Percentiles rank a stretch among this genome's conserved stretches.
phyloP scores from a whole-genome alignment of 1,140 invertebrate genomes.

The Mylabris phalerata region DNA sequence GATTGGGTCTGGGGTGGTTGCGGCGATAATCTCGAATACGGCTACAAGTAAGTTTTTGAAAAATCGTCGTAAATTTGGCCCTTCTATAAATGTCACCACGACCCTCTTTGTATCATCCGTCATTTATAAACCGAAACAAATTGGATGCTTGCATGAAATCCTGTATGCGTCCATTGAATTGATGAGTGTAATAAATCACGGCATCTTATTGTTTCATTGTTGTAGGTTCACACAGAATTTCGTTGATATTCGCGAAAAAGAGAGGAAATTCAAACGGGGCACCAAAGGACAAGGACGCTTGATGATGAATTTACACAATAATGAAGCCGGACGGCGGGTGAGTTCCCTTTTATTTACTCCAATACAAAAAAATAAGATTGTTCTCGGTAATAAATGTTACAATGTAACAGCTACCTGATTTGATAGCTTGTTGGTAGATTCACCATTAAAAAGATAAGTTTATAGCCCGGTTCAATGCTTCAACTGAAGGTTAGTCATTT shows the following conservation, averaged over 20 bases:
- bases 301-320: conserved; percentile 92
- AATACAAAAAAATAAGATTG: not conserved
- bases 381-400: too few relatives aligned
- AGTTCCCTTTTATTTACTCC: conserved; percentile 38
- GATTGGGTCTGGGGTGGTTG: conserved; percentile 98
- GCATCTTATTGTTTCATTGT: not conserved
- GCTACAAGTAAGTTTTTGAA: conserved; percentile 70
- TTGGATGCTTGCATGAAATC: not conserved
- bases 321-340: conserved; percentile 87
- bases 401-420: too few relatives aligned
- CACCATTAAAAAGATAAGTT: too few relatives aligned
- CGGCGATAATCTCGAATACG: conserved; percentile 91
- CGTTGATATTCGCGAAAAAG: conserved; percentile 81
- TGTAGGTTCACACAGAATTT: conserved; percentile 84
- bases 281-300: conserved; percentile 70
- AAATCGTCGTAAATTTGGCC: not conserved
- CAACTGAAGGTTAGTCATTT: too few relatives aligned
- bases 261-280: conserved; percentile 61
- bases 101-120: not conserved
- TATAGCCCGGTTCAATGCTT: too few relatives aligned
- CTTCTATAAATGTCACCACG: not conserved
- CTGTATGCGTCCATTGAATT: not conserved
- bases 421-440: too few relatives aligned
- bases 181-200: not conserved
- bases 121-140: conserved; percentile 21